Evolutionary conservation across 2,797 vertebrate species (phyloP), one percentile per base, ranked within the genome.

Genomic region (Sibirionetta formosa): DNA sequence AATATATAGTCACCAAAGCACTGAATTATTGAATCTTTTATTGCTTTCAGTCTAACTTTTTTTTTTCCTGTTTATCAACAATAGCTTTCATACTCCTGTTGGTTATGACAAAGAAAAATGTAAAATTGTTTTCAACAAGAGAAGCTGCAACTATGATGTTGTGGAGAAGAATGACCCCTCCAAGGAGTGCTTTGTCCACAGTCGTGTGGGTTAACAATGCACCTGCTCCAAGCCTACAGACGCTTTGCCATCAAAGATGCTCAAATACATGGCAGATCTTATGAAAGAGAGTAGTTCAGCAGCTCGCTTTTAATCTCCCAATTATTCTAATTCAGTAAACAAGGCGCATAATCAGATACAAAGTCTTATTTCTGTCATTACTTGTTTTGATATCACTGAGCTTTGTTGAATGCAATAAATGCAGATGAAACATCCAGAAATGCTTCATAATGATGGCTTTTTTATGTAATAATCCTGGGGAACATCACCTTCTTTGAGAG

Each of bases 391-490:
- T 71, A 40, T 60, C 14, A 7, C 19, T 65, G n/a, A 84, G 35
- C 40, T 69, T 69, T 72, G 57, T 15, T 48, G 5, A 71, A n/a
- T 29, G 22, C 7, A 96, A 94, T 94, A 94, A 96, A 95, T 48
- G 15, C 26, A 73, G n/a, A 80, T 7, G 14, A 77, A 91, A 29
- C 26, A 76, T 35, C 19, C 36, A 50, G 42, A 75, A 72, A 29
- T 6, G 3, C 17, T 76, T 79, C 7, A 14, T 81, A 63, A 14
- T 15, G 5, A 23, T 75, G 24, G 7, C 19, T 79, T 14, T 20
- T 58, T 46, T 31, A 35, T 56, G 19, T 16, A 70, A n/a, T 38
- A 83, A 63, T 12, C n/a, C 1, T 3, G 4, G 29, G n/a, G 17
- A 63, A 54, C 5, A 10, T 33, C 26, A 35, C 9, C 20, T 80